Evolutionary conservation across 2,888 invertebrate species (phyloP), one percentile per base, ranked within the genome.

Genomic region (Nemapogon koenigi): DNA sequence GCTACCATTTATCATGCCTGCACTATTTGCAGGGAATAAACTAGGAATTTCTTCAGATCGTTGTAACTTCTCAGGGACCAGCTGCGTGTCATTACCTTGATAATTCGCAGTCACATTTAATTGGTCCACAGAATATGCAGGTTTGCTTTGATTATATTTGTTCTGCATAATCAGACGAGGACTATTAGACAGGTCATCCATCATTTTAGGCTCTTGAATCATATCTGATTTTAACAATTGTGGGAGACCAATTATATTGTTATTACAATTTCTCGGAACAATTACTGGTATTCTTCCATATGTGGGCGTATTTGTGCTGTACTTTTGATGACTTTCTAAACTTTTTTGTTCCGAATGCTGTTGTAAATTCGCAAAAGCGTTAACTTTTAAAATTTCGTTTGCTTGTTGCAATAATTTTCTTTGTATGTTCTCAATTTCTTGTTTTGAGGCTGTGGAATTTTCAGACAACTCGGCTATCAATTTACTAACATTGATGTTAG

Each of bases 321-420:
- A 63, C 50, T 69, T 73, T 52, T 65, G 65, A 33, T 62, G 64
- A 45, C 56, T 58, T 44, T 66, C 67, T 46, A 72, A 57, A 41
- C 68, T 57, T 41, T 66, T 55, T 15, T 71, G 66, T 40, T 62
- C 62, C 10, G 54, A 46, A 32, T 50, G 49, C 32, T 60, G 49
- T 42, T 55, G 52, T 8, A 52, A 46, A 50, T 69, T 68, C 29
- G 62, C 72, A 47, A 73, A 73, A 41, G 67, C 59, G 51, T 70
- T 76, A 44, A 76, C 76, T 70, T 73, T 78, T 52, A 78, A 54
- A 59, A 78, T 73, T 48, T 73, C 69, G 45, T 76, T 76, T 10
- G 78, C 76, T 50, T 78, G 78, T 36, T 75, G 73, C 11, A 78
- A 49, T 26, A 76, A 49, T 47, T 67, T 64, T 38, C 63, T 58